These are phyloP conservation scores for Drosophila ananassae DNA, from an alignment of 1,140 invertebrate species.

Conservation along the genomic window DNA sequence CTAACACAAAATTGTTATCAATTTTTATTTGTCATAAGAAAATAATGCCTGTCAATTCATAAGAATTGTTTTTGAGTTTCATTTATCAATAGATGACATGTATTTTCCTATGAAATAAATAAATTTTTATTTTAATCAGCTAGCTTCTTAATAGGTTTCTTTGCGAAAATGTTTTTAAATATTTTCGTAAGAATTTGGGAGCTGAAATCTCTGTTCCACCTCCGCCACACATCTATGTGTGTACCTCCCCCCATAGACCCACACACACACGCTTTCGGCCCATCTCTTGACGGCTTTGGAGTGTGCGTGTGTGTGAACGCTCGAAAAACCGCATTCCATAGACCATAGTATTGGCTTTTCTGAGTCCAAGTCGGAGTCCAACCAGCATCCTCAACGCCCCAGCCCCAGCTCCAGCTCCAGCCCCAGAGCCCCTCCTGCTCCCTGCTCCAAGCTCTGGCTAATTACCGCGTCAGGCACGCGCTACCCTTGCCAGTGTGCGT, in stretches of 20 bases:
- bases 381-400: conserved; percentile 56
- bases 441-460: conserved; percentile 53
- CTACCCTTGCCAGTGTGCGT: conserved; percentile 29
- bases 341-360: conserved; percentile 28
- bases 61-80: too few relatives aligned
- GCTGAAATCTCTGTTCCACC: conserved; percentile 9
- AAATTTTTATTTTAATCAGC: too few relatives aligned
- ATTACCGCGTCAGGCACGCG: conserved; percentile 78
- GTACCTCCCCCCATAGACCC: conserved; percentile 3
- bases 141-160: background rate
- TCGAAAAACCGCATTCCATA: conserved; percentile 80
- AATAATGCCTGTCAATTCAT: too few relatives aligned
- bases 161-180: too few relatives aligned
- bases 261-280: conserved; percentile 1
- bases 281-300: conserved; percentile 15
- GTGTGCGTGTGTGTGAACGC: conserved; percentile 53
- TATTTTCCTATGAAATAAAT: too few relatives aligned
- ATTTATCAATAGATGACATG: too few relatives aligned
- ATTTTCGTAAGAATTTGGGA: conserved; percentile 1
- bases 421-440: too few relatives aligned
- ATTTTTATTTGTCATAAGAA: too few relatives aligned
- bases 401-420: background rate
- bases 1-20: too few relatives aligned
- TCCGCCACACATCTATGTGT: background rate
- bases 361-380: conserved; percentile 30